Base-by-base conservation (phyloP, 1,140 invertebrate species). In the Phymastichus coffea region DNA sequence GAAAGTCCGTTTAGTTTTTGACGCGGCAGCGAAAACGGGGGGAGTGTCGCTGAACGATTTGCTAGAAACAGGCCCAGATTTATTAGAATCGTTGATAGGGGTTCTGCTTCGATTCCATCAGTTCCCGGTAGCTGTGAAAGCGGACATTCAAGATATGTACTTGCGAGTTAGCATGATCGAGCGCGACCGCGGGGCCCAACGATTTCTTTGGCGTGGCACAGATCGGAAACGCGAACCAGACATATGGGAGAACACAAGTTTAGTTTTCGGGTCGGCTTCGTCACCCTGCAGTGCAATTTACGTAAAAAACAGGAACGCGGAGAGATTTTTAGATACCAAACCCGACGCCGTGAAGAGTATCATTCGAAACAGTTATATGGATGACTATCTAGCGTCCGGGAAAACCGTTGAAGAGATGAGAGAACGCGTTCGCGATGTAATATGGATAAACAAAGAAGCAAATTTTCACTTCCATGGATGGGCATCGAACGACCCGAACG, bases 61-160 rank as follows among this genome's bases (percentile, higher is more conserved):
- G n/a, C n/a, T n/a, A n/a, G n/a, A n/a, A n/a, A n/a, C n/a, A n/a
- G n/a, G n/a, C n/a, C n/a, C n/a, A n/a, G n/a, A n/a, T n/a, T n/a
- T n/a, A 1, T 35, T 63, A 10, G 48, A 57, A 14, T 48, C 44
- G 15, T 28, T 56, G 25, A 12, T 49, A 0, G 54, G 60, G 4
- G 38, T 57, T 12, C 41, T 57, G 12, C 43, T 57, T 23, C 23
- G 41, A 44, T 57, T 57, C 28, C 15, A 41, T n/a, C 14, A 30
- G 14, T 15, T 40, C 8, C 19, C 6, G 26, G 25, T 57, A 20
- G 44, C 60, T 1, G 19, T 63, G 6, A 55, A 23, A 12, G 54
- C 40, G 4, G 60, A 63, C 46, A 58, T 63, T 14, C 35, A 57
- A 10, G 47, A 63, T 17, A 63, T 63, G 60, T 57, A 58, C 17